phyloP scores from a whole-genome alignment of 2,113 vertebrate genomes.

The Lycaon pictus region DNA sequence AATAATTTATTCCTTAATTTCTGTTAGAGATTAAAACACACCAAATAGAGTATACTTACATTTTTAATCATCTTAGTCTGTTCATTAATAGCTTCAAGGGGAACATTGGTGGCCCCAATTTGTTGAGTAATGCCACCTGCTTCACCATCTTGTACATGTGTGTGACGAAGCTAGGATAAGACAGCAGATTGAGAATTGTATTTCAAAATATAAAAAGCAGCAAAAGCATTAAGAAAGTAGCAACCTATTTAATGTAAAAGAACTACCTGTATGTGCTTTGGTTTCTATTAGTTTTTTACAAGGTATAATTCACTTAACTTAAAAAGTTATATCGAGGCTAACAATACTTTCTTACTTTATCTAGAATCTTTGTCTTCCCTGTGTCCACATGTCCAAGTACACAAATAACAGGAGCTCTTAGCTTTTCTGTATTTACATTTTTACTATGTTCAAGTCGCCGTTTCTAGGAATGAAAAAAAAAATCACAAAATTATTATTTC shows the following conservation, averaged over 20 bases:
- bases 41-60: slow-evolving; percentile 86
- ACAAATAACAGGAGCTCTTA: slow-evolving; percentile 96
- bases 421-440: slow-evolving; percentile 91
- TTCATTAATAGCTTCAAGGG: slow-evolving; percentile 95
- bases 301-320: neutral
- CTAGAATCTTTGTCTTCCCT: slow-evolving; percentile 99
- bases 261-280: neutral
- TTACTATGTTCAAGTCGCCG: slow-evolving; percentile 94
- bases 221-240: neutral
- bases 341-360: slow-evolving; percentile 91
- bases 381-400: slow-evolving; percentile 99
- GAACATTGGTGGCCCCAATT: slow-evolving; percentile 98
- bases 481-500: slow-evolving; percentile 45
- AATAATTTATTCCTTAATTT: neutral
- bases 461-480: slow-evolving; percentile 89
- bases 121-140: slow-evolving; percentile 99
- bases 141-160: slow-evolving; percentile 97
- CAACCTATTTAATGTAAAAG: neutral
- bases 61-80: slow-evolving; percentile 98
- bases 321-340: neutral
- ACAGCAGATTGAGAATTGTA: slow-evolving; percentile 51
- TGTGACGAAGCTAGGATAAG: slow-evolving; percentile 92
- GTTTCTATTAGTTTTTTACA: neutral
- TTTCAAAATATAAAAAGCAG: neutral
- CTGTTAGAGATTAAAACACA: slow-evolving; percentile 20